Evolutionary conservation across 2,888 invertebrate genomes (phyloP), one percentile per base, ranked within the genome.

Genomic region (Pimpla rufipes): DNA sequence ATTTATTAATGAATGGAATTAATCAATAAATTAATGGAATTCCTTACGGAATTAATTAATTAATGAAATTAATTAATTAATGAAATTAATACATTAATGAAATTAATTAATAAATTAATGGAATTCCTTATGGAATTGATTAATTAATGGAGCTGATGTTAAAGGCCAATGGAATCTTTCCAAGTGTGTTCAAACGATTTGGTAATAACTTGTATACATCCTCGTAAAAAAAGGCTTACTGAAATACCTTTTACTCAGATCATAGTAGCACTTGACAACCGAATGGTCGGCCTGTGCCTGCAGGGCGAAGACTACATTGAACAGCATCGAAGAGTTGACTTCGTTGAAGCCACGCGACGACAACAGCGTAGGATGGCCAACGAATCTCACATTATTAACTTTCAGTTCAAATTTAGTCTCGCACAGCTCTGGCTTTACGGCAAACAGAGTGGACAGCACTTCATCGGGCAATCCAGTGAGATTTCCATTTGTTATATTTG

Each of bases 351-450:
- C 95, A 87, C 96, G 94, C 47, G 96, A 95, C 13, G 96, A 96
- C 70, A 98, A 94, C 35, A 97, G 93, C 0, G 98, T 97, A 0
- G 99, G 99, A 93, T 98, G 98, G 0, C 99, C 98, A 11, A 99
- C 98, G 94, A 99, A 99, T 59, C 98, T 94, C 0, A 99, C 98
- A 94, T 99, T 98, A 93, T 99, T 98, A 0, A 99, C 97, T 95
- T 99, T 98, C 0, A 99, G 94, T 92, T 98, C 98, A 94, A 99
- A 98, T 92, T 98, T 98, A 85, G 96, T 95, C 90, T 97, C 97
- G 91, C 98, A 98, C 21, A 99, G 93, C 89, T 98, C 97, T 10
- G 96, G 96, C 92, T 98, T 98, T 0, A 98, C 98, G 6, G 98
- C 98, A 93, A 98, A 98, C 52, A 98, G 93, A 1, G 97, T 97